These are phyloP conservation scores for Whitmania pigra DNA, from an alignment of 1,140 invertebrate genomes.

Conservation along the genomic window DNA sequence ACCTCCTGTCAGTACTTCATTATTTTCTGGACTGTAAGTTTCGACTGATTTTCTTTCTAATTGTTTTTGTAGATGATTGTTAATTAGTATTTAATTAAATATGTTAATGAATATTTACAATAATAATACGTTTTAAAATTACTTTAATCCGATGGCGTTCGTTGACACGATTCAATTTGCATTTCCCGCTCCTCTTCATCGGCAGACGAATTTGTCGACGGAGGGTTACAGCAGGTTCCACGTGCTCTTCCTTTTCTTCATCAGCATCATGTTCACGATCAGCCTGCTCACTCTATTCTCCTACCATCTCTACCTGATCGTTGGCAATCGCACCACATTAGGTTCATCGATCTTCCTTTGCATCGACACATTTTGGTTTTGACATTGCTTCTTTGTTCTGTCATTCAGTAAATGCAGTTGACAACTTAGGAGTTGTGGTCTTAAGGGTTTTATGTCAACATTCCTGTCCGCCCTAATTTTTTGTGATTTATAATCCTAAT, in stretches of 20 bases:
- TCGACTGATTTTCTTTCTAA: conserved; percentile 1
- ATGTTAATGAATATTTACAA: not conserved
- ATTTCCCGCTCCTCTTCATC: too few species aligned
- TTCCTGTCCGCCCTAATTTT: not conserved
- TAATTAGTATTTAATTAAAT: too few species aligned
- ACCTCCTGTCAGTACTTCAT: conserved; percentile 86
- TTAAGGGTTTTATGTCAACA: too few species aligned
- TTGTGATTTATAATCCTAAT: not conserved
- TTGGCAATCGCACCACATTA: conserved; percentile 82
- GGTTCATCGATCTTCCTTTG: conserved; percentile 49
- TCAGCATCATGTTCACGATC: conserved; percentile 88
- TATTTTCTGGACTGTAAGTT: conserved; percentile 73
- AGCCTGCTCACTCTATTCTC: conserved; percentile 83
- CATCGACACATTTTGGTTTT: not conserved
- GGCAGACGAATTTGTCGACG: conserved; percentile 3
- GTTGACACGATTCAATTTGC: too few species aligned
- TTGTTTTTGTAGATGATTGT: too few species aligned
- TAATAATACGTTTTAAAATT: not conserved
- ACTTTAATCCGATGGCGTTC: not conserved
- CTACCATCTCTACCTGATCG: conserved; percentile 86
- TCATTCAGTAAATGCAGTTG: not conserved
- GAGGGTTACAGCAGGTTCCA: conserved; percentile 64
- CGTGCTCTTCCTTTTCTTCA: conserved; percentile 90
- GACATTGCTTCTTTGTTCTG: not conserved
- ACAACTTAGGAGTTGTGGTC: not conserved